phyloP scores from a whole-genome alignment of 2,797 vertebrate genomes.

The Myripristis murdjan region DNA sequence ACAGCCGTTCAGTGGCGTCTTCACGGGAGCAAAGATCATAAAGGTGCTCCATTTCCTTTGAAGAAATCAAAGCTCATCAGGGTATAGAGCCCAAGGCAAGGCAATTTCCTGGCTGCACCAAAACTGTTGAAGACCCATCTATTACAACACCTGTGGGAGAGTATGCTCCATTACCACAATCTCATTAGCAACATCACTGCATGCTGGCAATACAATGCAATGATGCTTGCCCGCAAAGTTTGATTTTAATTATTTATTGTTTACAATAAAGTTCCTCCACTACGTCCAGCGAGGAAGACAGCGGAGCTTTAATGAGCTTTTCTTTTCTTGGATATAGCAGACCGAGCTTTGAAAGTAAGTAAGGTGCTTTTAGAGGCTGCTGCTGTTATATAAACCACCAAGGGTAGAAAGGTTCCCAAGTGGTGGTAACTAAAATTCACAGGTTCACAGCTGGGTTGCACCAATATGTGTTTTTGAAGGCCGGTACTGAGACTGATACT shows the following conservation, averaged over 20 bases:
- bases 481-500: no score
- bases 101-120: conserved; percentile 54
- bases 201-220: conserved; percentile 37
- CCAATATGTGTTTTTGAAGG: neutral
- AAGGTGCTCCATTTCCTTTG: conserved; percentile 29
- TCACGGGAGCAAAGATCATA: conserved; percentile 27
- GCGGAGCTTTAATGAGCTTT: conserved; percentile 23
- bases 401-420: no score
- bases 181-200: conserved; percentile 56
- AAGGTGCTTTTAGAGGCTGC: neutral
- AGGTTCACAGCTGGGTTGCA: neutral
- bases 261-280: conserved; percentile 35
- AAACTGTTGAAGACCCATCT: conserved; percentile 18
- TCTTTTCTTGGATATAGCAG: conserved; percentile 2
- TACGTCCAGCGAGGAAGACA: conserved; percentile 26
- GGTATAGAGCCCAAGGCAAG: conserved; percentile 19
- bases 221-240: conserved; percentile 1
- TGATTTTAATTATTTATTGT: conserved; percentile 62
- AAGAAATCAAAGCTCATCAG: conserved; percentile 51
- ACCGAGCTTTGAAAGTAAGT: neutral
- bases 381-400: neutral
- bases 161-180: conserved; percentile 46
- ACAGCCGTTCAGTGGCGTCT: neutral
- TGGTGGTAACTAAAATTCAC: neutral
- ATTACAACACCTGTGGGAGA: conserved; percentile 56